A percentile compares a stretch with the other conserved stretches of the same genome.
These are phyloP conservation scores for Potamilus streckersoni DNA, from an alignment of 1,140 invertebrate species.

Conservation along the genomic window DNA sequence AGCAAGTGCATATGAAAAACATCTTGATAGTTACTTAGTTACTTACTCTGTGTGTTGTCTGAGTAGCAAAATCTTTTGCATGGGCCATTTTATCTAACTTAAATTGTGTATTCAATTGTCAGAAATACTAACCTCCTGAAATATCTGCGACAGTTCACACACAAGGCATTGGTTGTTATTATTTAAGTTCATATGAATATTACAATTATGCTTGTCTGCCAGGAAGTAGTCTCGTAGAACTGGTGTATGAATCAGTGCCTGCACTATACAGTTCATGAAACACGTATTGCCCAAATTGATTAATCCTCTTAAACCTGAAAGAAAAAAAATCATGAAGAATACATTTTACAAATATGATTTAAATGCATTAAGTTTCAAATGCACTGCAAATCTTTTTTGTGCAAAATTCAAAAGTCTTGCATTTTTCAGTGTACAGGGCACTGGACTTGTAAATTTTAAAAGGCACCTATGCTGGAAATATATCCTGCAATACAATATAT, in stretches of 20 bases:
- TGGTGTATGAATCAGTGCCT: constrained; percentile 95
- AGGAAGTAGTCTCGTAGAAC: constrained; percentile 95
- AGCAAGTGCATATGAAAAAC: too few species aligned
- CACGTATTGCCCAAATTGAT: constrained; percentile 98
- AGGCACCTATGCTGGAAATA: too few species aligned
- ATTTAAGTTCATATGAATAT: constrained; percentile 48
- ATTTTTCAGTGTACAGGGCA: too few species aligned
- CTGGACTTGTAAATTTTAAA: too few species aligned
- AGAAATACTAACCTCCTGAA: constrained; percentile 62
- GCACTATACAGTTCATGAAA: constrained; percentile 99
- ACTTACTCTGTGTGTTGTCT: too few species aligned
- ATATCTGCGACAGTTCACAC: constrained; percentile 83
- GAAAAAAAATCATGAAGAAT: background rate
- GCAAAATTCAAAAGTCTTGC: too few species aligned
- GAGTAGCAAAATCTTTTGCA: too few species aligned
- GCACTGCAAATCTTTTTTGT: too few species aligned
- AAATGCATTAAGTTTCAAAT: background rate
- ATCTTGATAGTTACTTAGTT: too few species aligned
- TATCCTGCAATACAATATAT: too few species aligned
- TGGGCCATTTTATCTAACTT: too few species aligned
- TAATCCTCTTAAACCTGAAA: constrained; percentile 78
- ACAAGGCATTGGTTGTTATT: constrained; percentile 81
- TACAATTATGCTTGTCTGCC: constrained; percentile 82
- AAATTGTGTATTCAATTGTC: too few species aligned
- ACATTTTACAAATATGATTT: background rate